Base-by-base conservation (phyloP, 1,140 invertebrate genomes). In the Cydia amplana region DNA sequence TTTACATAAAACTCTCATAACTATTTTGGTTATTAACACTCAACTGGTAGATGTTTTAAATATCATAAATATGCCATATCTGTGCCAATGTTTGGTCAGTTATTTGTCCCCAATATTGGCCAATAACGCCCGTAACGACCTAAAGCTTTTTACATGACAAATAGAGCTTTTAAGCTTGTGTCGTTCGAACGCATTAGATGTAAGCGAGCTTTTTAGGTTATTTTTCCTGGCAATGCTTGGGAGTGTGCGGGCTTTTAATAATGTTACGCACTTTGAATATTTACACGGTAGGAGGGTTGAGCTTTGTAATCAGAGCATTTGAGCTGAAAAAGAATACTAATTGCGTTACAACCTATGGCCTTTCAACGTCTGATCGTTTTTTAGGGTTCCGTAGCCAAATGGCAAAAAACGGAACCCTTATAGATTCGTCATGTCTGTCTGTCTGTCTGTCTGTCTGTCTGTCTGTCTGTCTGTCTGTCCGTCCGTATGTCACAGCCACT, bases 141-240 rank as follows among this genome's bases (percentile, higher is more conserved):
- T 70, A 70, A 70, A 70, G 65, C 65, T 70, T 70, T 70, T 70
- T 70, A 70, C 32, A 70, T 70, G 65, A 70, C 36, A 70, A 70
- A 70, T 70, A 70, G 65, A 70, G 65, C 65, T 70, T 70, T 70
- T 70, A 70, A 70, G 28, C 65, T 36, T 40, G 28, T 70, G 65
- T 70, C 65, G 65, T 70, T 70, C 32, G 18, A 65, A 70, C 65
- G 65, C 65, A 70, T 70, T 70, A 70, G 32, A 40, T 36, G 65
- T 70, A 70, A 36, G 65, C 28, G 65, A 70, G 28, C 28, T 70
- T 70, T 70, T 70, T 70, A 40, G 25, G 65, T 18, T 70, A 70
- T 70, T 70, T 70, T 70, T 70, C 65, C 65, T 70, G 65, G 65
- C 43, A 70, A 70, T 43, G 65, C n/a, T 70, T 32, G 16, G 28